phyloP scores from a whole-genome alignment of 37 sponge, comb jelly and placozoan species.

The Mnemiopsis leidyi region DNA sequence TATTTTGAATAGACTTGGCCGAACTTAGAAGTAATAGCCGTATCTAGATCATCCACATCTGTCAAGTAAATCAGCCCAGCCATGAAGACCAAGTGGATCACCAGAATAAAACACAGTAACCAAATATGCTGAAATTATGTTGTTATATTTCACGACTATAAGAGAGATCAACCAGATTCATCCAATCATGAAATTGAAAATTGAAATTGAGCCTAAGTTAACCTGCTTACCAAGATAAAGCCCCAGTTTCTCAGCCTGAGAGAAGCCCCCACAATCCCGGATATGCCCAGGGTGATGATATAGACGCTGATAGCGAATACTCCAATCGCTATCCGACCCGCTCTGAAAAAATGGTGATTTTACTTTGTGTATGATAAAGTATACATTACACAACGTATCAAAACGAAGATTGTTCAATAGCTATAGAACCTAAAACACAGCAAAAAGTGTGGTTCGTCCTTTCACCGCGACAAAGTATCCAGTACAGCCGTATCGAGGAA shows the following conservation, averaged over 20 bases:
- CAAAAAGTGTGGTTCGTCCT: no score
- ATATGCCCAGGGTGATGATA: not conserved
- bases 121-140: slow-evolving; percentile 36
- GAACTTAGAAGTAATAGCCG: not conserved
- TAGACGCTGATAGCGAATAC: not conserved
- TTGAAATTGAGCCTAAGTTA: not conserved
- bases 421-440: no score
- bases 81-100: not conserved
- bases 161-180: no score
- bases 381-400: no score
- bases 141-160: no score
- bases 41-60: not conserved
- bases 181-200: no score
- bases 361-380: no score
- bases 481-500: no score
- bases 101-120: not conserved
- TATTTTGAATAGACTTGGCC: not conserved
- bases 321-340: not conserved
- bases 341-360: no score
- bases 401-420: no score
- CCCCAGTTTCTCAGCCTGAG: slow-evolving; percentile 23
- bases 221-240: not conserved
- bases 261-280: not conserved
- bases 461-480: no score
- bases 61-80: not conserved